phyloP scores from a whole-genome alignment of 2,113 vertebrate genomes.

The Mormyrus lacerda region DNA sequence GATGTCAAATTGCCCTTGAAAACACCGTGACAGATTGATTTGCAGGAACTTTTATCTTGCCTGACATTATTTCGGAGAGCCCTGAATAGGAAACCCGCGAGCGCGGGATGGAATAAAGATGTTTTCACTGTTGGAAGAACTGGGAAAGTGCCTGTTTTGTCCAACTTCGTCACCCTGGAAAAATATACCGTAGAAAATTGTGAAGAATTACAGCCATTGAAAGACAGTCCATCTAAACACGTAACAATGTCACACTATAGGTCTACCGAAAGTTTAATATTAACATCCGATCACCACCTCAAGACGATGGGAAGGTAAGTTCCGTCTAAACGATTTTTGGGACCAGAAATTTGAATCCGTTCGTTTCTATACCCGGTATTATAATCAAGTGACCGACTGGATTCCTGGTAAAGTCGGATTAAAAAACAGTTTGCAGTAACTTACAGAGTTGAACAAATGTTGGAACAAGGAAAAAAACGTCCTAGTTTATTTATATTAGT shows the following conservation, averaged over 20 bases:
- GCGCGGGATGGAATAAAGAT: conserved; percentile 87
- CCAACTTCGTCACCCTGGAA: conserved; percentile 82
- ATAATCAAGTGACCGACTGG: not conserved
- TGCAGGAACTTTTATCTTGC: conserved; percentile 78
- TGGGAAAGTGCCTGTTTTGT: conserved; percentile 75
- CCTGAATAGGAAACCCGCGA: conserved; percentile 75
- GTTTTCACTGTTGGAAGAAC: conserved; percentile 75
- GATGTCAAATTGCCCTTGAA: conserved; percentile 84
- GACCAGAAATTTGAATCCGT: not conserved
- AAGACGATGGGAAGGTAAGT: conserved; percentile 42
- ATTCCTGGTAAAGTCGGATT: not conserved
- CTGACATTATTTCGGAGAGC: conserved; percentile 74
- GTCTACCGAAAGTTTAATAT: conserved; percentile 78
- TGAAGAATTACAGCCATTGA: conserved; percentile 69
- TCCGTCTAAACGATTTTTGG: not conserved
- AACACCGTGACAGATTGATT: conserved; percentile 92
- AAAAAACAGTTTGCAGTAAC: not conserved
- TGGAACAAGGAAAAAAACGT: not conserved
- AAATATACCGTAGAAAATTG: conserved; percentile 69
- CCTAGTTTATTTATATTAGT: not conserved
- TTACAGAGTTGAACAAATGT: not conserved
- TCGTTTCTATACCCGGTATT: not conserved
- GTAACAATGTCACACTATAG: conserved; percentile 80
- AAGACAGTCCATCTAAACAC: conserved; percentile 70
- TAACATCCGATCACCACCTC: conserved; percentile 69